phyloP scores from a whole-genome alignment of 2,797 vertebrate species.

The Cheirogaleus major region DNA sequence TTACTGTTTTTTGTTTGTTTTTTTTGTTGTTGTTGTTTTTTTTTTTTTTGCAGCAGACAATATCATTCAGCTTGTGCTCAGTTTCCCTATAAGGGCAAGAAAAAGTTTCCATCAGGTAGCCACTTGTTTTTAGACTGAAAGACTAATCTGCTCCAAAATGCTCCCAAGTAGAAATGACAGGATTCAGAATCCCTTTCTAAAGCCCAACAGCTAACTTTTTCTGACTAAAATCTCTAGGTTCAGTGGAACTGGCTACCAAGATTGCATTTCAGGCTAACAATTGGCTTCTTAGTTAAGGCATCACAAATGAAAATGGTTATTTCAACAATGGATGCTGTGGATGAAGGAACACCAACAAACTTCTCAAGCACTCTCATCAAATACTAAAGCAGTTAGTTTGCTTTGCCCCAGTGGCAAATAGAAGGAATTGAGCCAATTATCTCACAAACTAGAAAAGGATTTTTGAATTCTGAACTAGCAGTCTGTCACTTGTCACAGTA shows the following conservation, averaged over 20 bases:
- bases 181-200: slow-evolving; percentile 69
- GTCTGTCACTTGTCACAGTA: slow-evolving; percentile 53
- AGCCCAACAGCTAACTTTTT: slow-evolving; percentile 78
- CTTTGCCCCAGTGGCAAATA: slow-evolving; percentile 63
- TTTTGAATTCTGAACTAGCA: slow-evolving; percentile 60
- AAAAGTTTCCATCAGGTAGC: slow-evolving; percentile 85
- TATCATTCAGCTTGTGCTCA: slow-evolving; percentile 95
- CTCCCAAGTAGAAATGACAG: slow-evolving; percentile 79
- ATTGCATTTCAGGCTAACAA: slow-evolving; percentile 82
- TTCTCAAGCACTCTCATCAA: slow-evolving; percentile 85
- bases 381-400: slow-evolving; percentile 69
- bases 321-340: slow-evolving; percentile 91
- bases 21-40: slow-evolving; percentile 40
- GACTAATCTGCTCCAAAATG: slow-evolving; percentile 75
- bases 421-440: slow-evolving; percentile 51
- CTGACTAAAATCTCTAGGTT: slow-evolving; percentile 66
- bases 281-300: slow-evolving; percentile 89
- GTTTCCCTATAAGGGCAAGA: slow-evolving; percentile 87
- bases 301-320: slow-evolving; percentile 86
- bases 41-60: slow-evolving; percentile 94
- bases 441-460: slow-evolving; percentile 62
- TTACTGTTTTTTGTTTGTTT: slow-evolving; percentile 78
- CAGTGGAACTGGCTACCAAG: slow-evolving; percentile 78
- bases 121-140: slow-evolving; percentile 82
- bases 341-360: slow-evolving; percentile 93